These are phyloP conservation scores for Colossoma macropomum DNA, from an alignment of 2,113 vertebrate species.

Conservation along the genomic window DNA sequence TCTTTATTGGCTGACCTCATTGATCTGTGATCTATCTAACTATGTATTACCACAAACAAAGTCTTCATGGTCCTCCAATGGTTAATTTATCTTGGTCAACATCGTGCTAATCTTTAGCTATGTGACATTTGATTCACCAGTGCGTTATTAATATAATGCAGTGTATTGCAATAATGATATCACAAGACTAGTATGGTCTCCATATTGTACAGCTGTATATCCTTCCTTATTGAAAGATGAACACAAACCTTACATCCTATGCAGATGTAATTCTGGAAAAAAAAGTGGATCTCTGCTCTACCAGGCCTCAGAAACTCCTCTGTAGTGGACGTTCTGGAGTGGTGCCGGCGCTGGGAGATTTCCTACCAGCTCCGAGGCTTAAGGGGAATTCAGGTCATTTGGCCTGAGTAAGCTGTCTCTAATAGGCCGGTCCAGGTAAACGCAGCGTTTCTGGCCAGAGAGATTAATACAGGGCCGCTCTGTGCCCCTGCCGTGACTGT, in stretches of 20 bases:
- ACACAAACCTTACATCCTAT: not conserved
- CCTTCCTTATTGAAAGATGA: too few relatives aligned
- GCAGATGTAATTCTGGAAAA: not conserved
- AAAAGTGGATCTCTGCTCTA: not conserved
- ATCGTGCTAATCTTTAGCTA: too few relatives aligned
- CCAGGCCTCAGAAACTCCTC: not conserved
- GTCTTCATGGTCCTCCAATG: too few relatives aligned
- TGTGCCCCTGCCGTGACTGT: conserved; percentile 32
- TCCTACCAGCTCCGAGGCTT: conserved; percentile 35
- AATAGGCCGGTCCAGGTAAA: conserved; percentile 44
- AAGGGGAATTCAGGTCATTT: conserved; percentile 45
- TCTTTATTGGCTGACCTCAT: too few relatives aligned
- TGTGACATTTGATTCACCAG: too few relatives aligned
- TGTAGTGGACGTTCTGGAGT: not conserved
- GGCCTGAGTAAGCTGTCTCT: conserved; percentile 27
- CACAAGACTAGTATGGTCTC: too few relatives aligned
- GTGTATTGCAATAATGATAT: too few relatives aligned
- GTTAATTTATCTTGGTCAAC: too few relatives aligned
- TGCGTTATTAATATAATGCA: too few relatives aligned
- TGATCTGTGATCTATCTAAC: too few relatives aligned
- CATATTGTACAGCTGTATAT: too few relatives aligned
- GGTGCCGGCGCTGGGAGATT: not conserved
- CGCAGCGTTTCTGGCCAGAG: conserved; percentile 37
- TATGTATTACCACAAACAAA: too few relatives aligned
- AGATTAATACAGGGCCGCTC: conserved; percentile 34